Evolutionary conservation across 2,888 invertebrate species (phyloP), one percentile per base, ranked within the genome.

Genomic region (Perizoma flavofasciatum): DNA sequence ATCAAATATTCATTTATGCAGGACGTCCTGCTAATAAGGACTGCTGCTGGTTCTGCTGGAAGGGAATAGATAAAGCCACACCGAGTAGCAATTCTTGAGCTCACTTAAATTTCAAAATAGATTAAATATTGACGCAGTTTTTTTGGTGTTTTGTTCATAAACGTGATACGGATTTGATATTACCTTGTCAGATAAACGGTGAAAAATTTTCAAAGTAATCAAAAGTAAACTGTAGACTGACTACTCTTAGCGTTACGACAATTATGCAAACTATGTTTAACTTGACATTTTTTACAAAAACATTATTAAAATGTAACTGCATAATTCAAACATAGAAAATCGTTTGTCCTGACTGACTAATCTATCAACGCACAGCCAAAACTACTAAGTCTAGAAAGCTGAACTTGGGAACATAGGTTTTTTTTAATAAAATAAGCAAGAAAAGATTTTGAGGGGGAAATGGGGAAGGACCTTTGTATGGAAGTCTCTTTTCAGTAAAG

Each of bases 1-100:
- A 87, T 89, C 82, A 86, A 81, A 80, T 83, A 89, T 89, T 88
- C 86, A 89, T 88, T 83, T 88, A 89, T 89, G 80, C 88, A 79
- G 78, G 74, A 68, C 73, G 76, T 72, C 78, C 74, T 66, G 68
- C 72, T 74, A 75, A 79, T 75, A 69, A 72, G 59, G n/a, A n/a
- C n/a, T n/a, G n/a, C n/a, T n/a, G n/a, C n/a, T n/a, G n/a, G n/a
- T n/a, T n/a, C n/a, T n/a, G n/a, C n/a, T 66, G 39, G 75, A 71
- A 76, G 73, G 75, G 77, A 74, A 71, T 65, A 61, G 70, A 60
- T 50, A 52, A 57, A 61, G 22, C 39, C 54, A 33, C 47, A 34
- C 55, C 54, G 47, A 54, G 44, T 51, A 61, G 65, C 62, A 61
- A 63, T 65, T 65, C 59, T 59, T 66, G 52, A 57, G 59, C 61